phyloP scores from a whole-genome alignment of 2,797 vertebrate genomes.

The Hephaestus fuliginosus region DNA sequence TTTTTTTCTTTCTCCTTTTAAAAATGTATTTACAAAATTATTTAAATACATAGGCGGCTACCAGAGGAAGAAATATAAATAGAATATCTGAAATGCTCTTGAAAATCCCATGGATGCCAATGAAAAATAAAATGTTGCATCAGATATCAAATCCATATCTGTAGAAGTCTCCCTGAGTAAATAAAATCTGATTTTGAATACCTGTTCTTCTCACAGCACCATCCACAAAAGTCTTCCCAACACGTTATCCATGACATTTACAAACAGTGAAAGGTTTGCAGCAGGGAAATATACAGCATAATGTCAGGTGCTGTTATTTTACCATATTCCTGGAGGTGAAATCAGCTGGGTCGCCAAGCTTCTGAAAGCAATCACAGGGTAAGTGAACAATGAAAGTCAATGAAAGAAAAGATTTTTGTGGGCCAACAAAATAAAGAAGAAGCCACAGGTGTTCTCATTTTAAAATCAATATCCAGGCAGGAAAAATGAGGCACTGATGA shows the following conservation, averaged over 20 bases:
- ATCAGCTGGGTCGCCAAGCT: conserved; percentile 27
- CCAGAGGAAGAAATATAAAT: not conserved
- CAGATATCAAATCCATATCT: not conserved
- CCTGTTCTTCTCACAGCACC: not conserved
- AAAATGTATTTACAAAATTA: not conserved
- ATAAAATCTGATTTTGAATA: not conserved
- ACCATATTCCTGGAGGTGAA: conserved; percentile 40
- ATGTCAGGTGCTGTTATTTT: conserved; percentile 66
- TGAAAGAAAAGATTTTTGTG: conserved; percentile 16
- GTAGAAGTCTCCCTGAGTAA: not conserved
- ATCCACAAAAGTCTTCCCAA: conserved; percentile 5
- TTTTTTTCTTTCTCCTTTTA: not conserved
- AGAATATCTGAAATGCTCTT: not conserved
- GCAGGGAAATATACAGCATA: conserved; percentile 35
- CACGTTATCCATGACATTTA: conserved; percentile 57
- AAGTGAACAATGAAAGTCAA: conserved; percentile 29
- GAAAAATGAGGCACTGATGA: conserved; percentile 52
- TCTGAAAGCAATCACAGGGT: conserved; percentile 24
- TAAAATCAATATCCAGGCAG: conserved; percentile 63
- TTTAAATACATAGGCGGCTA: not conserved
- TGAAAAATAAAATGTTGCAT: not conserved
- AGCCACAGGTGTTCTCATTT: conserved; percentile 67
- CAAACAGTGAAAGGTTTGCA: conserved; percentile 23
- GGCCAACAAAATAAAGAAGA: conserved; percentile 31
- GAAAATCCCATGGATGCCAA: not conserved